Base-by-base conservation (phyloP, 1,140 invertebrate species). In the Psix sp. region DNA sequence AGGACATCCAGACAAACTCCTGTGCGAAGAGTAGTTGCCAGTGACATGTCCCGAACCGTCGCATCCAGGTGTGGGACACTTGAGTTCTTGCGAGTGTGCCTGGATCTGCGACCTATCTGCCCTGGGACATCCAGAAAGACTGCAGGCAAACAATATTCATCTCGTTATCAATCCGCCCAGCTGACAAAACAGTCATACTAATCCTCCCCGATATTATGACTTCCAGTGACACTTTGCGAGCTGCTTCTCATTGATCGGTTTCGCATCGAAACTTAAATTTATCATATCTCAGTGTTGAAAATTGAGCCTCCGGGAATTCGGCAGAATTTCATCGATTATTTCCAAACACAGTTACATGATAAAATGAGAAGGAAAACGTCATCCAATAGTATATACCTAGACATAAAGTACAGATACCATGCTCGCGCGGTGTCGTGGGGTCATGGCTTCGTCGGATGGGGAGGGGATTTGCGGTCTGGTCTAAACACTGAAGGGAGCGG, bases 11-110 rank as follows among this genome's bases (percentile, higher is more conserved):
- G 94, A 95, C 29, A 95, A 87, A 84, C 93, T 95, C 78, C 94
- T 90, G 84, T 95, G 94, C 31, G 94, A 94, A 20, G 93, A 92
- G 85, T 94, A 95, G 88, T 94, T 94, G 67, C 94, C 94, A 13
- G 94, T 94, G 18, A 94, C 90, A 85, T 96, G 94, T 60, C 95
- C 95, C 2, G 93, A 94, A 21, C 75, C 75, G 85, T 96, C 94
- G 86, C 94, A 97, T 17, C 94, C 94, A n/a, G 94, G 93, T 10
- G 95, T 96, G 1, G 96, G 96, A 86, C 96, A 98, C 87, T 95
- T 95, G 35, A 96, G 86, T 81, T 94, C 93, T 83, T 94, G 92
- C 6, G 92, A 93, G 75, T 93, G 92, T 14, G 91, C 90, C 74
- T 93, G 92, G 49, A 94, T 90, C 83, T 93, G 91, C 11, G 91